phyloP scores from a whole-genome alignment of 2,888 invertebrate genomes.

The Cryptosula pallasiana region DNA sequence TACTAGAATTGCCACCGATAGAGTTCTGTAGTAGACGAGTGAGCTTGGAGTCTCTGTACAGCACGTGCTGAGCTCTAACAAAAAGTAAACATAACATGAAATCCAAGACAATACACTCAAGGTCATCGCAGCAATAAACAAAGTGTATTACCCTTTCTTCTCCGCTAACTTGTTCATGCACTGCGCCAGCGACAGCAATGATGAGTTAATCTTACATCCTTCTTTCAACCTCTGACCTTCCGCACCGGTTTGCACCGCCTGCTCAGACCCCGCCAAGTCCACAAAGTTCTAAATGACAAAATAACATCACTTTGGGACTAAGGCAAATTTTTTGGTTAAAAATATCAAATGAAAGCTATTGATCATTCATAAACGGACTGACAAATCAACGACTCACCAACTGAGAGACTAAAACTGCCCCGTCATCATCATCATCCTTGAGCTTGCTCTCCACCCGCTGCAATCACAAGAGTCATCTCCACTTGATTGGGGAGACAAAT shows the following conservation, averaged over 20 bases:
- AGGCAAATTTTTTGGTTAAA: no score
- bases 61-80: no score
- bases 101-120: no score
- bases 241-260: constrained; percentile 71
- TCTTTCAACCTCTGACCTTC: constrained; percentile 73
- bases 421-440: constrained; percentile 38
- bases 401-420: constrained; percentile 71
- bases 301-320: no score
- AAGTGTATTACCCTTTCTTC: constrained; percentile 44
- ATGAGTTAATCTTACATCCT: constrained; percentile 73
- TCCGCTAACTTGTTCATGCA: constrained; percentile 79
- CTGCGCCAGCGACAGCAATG: constrained; percentile 67
- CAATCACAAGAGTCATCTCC: no score
- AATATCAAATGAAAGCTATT: neutral
- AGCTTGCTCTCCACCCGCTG: constrained; percentile 3
- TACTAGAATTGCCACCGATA: constrained; percentile 80
- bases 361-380: neutral
- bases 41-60: constrained; percentile 77
- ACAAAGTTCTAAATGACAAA: constrained; percentile 74
- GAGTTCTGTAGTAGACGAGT: constrained; percentile 79
- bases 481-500: no score
- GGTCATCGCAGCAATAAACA: no score
- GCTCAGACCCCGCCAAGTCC: constrained; percentile 82
- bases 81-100: no score
- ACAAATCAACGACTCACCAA: constrained; percentile 55